Conservation (phyloP, 2,888 invertebrate species). For the Nymphalis polychloros region DNA sequence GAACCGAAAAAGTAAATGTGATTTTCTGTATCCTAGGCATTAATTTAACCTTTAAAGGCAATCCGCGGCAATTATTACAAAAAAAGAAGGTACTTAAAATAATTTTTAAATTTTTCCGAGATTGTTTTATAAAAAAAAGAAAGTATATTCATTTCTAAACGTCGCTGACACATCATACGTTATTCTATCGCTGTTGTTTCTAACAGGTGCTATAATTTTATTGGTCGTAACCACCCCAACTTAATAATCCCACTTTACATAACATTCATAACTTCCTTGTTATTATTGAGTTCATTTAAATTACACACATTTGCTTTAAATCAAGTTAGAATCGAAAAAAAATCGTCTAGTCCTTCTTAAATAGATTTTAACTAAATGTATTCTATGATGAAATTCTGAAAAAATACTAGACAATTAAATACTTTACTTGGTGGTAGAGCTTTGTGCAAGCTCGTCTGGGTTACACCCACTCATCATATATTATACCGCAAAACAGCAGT, state of each 20-base stretch:
- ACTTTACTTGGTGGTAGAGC: too few relatives aligned
- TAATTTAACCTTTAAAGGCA: too few relatives aligned
- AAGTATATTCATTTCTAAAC: neutral
- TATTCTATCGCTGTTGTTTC: neutral
- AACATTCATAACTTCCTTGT: slow-evolving; percentile 9
- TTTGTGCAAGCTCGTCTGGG: too few relatives aligned
- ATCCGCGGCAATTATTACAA: neutral
- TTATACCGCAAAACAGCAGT: too few relatives aligned
- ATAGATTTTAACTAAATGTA: too few relatives aligned
- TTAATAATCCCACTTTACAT: slow-evolving; percentile 8
- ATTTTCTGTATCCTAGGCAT: too few relatives aligned
- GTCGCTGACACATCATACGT: neutral
- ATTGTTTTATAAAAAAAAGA: too few relatives aligned
- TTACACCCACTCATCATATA: too few relatives aligned
- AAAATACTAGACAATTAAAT: too few relatives aligned
- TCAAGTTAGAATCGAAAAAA: neutral
- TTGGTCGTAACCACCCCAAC: slow-evolving; percentile 10
- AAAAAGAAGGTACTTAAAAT: neutral
- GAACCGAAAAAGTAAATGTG: too few relatives aligned
- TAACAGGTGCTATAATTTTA: slow-evolving; percentile 10
- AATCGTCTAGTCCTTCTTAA: neutral
- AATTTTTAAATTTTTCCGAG: too few relatives aligned
- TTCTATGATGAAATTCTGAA: too few relatives aligned
- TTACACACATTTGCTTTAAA: neutral
- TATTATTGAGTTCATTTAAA: slow-evolving; percentile 2